Conservation (phyloP, 2,797 vertebrate genomes). For the Lithobates pipiens region DNA sequence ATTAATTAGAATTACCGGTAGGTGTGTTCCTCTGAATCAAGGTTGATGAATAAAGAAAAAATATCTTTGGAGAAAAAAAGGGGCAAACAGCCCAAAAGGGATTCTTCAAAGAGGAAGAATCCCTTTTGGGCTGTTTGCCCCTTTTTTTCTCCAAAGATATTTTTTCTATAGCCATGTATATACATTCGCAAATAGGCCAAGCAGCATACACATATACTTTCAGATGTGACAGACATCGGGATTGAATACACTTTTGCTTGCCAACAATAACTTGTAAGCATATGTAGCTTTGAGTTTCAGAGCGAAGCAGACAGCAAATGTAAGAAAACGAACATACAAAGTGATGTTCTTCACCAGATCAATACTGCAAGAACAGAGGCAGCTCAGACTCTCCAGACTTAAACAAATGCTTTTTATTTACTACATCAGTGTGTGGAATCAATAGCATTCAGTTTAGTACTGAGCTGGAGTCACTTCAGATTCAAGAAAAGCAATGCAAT, state of each 20-base stretch:
- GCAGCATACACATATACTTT: neutral
- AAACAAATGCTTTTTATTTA: slow-evolving; percentile 49
- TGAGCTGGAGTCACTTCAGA: slow-evolving; percentile 28
- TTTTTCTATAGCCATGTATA: neutral
- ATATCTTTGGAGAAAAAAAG: too few relatives aligned
- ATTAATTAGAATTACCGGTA: too few relatives aligned
- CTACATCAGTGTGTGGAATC: slow-evolving; percentile 44
- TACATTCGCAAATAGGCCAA: neutral
- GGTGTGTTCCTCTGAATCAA: too few relatives aligned
- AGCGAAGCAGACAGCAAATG: slow-evolving; percentile 15
- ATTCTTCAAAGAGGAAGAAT: too few relatives aligned
- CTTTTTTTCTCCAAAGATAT: too few relatives aligned
- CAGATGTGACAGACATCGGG: neutral
- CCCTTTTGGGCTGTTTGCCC: too few relatives aligned
- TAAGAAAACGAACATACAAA: slow-evolving; percentile 22
- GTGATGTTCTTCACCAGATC: slow-evolving; percentile 43
- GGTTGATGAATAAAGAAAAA: too few relatives aligned
- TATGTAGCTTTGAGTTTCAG: slow-evolving; percentile 15
- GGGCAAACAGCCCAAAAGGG: too few relatives aligned
- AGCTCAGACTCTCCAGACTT: slow-evolving; percentile 21
- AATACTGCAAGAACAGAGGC: slow-evolving; percentile 29
- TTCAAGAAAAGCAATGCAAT: slow-evolving; percentile 25
- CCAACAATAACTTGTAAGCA: neutral
- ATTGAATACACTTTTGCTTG: neutral
- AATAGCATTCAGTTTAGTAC: slow-evolving; percentile 46